Base-by-base conservation (phyloP, 2,888 invertebrate genomes). In the Zygothrica quintamaculata region DNA sequence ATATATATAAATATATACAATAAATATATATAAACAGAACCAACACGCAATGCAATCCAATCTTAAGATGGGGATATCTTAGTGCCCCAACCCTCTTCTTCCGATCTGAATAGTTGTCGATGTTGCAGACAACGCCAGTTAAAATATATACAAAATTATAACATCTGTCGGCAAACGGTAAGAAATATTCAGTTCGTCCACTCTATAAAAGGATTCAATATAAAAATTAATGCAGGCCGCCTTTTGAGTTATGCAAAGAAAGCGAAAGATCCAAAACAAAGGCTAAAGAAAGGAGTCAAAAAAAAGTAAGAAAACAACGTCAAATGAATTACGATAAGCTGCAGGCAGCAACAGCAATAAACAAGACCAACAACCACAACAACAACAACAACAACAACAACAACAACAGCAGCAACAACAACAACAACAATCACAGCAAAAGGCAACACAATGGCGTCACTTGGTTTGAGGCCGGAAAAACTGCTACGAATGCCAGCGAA, bases 311-410 rank as follows among this genome's bases (percentile, higher is more conserved):
- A 69, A 57, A 77, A 74, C 61, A 72, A 70, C 62, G 68, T 29
- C 68, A 78, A 79, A 84, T 79, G 78, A 79, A 77, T 79, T 79
- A 84, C 74, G 84, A 84, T 84, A 79, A 77, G 80, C 80, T 79
- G 69, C 69, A 66, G 84, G 62, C 78, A 68, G 76, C 73, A 48
- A 65, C 56, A 56, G 59, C 47, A 47, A 77, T 77, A 77, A 77
- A 65, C 58, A 77, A 60, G 31, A 46, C 43, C 48, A 51, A 52
- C 18, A 26, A 31, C 22, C 48, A 29, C 40, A 36, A 15, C 29
- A 42, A 25, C 33, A 48, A 42, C 18, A 18, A 46, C 40, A 46
- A 66, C 51, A 57, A 66, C 51, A 66, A 46, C 55, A 74, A 48
- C 56, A 65, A 57, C 59, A 55, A n/a, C n/a, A n/a, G 62, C 78